Evolutionary conservation across 2,113 vertebrate species (phyloP), one percentile per base, ranked within the genome.

Genomic region (Picathartes gymnocephalus): DNA sequence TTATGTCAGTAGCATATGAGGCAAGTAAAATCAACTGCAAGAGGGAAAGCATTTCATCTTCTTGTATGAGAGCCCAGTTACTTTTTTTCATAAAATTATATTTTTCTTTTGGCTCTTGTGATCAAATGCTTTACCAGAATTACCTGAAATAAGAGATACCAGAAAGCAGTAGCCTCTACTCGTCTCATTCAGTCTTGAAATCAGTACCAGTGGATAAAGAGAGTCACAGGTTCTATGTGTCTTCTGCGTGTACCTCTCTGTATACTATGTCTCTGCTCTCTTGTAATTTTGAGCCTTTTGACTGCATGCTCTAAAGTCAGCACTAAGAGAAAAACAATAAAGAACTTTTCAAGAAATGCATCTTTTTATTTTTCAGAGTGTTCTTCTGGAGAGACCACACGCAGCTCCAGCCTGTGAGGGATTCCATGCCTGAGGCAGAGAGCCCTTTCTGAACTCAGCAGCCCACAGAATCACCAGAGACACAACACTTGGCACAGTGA

Each of bases 351-450:
- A 10, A 37, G 37, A 89, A 69, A 56, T 23, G 4, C 5, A 20
- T 40, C 6, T 33, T 86, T 62, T 86, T 62, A 9, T 79, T 82
- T 93, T 82, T 23, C 16, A 37, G 39, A 54, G 33, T 15, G 18
- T 16, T 37, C 3, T 79, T 82, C 30, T 22, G 60, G 40, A 62
- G 9, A 76, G 39, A 21, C 11, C 23, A 58, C 44, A 58, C 0
- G 1, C 33, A 68, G 24, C 8, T 54, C 51, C 2, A 2, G 16
- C 13, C 31, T 4, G 1, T 0, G 1, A 54, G 10, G 23, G 39
- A 76, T 68, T 74, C 60, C 4, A 1, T 45, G 19, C 21, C 35
- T 62, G 66, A 58, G 74, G 53, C 33, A 79, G 21, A 71, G 31
- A 54, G 10, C 23, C 17, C 23, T 50, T 74, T 79, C n/a, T 58